Percentiles rank a stretch among this genome's conserved stretches.
phyloP scores from a whole-genome alignment of 2,888 invertebrate species.

The Holacanthella duospinosa region DNA sequence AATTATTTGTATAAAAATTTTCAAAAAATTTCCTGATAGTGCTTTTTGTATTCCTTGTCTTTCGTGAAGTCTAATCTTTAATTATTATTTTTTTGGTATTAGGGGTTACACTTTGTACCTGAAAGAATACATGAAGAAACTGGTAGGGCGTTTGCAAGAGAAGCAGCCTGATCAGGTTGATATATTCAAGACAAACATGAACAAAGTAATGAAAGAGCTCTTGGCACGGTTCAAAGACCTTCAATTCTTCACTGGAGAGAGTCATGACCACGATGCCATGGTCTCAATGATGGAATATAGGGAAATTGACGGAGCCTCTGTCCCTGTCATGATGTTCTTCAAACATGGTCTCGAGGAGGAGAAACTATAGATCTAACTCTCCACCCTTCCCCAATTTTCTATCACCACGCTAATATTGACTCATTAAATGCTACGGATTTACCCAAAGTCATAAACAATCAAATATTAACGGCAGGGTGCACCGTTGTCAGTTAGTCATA shows the following conservation, averaged over 20 bases:
- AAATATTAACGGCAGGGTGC: no score
- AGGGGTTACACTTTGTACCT: constrained; percentile 70
- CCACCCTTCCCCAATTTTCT: no score
- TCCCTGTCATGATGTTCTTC: constrained; percentile 88
- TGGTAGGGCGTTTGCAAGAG: constrained; percentile 70
- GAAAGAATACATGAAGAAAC: constrained; percentile 93
- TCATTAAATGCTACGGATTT: no score
- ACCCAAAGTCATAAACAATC: no score
- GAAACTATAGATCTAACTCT: constrained; percentile 68
- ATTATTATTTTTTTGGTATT: constrained; percentile 18
- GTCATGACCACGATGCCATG: constrained; percentile 87
- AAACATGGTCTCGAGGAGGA: constrained; percentile 92
- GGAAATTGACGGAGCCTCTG: constrained; percentile 68
- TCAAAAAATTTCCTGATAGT: no score
- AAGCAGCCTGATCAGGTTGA: constrained; percentile 73
- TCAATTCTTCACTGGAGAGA: constrained; percentile 81
- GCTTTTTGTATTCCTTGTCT: no score
- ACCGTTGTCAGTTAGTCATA: no score
- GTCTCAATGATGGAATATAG: constrained; percentile 89
- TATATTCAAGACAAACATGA: constrained; percentile 80
- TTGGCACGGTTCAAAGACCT: constrained; percentile 81
- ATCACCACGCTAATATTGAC: no score
- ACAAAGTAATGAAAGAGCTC: constrained; percentile 85
- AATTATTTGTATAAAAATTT: no score
- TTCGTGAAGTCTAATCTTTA: constrained; percentile 9